Conservation (phyloP, 2,888 invertebrate genomes). For the Napeogenes inachia region DNA sequence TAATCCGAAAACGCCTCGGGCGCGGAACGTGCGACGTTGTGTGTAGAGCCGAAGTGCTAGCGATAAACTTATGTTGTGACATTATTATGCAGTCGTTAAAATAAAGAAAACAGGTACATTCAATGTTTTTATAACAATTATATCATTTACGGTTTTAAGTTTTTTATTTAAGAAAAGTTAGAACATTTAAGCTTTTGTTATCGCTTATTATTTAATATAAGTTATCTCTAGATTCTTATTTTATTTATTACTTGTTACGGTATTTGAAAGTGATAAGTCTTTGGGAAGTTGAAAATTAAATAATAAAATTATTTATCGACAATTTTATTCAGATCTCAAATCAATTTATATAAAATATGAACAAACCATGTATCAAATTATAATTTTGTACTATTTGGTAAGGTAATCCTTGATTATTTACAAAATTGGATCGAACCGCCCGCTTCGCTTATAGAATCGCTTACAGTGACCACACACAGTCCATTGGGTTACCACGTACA, state of each 20-base stretch:
- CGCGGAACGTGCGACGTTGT: conserved; percentile 45
- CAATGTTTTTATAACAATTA: background rate
- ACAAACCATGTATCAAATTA: too few relatives aligned
- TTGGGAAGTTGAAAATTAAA: too few relatives aligned
- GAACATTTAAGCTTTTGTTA: too few relatives aligned
- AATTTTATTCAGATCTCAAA: too few relatives aligned
- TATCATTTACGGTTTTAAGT: too few relatives aligned
- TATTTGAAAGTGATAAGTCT: too few relatives aligned
- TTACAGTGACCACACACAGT: conserved; percentile 32
- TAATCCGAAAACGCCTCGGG: conserved; percentile 56
- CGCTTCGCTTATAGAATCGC: conserved; percentile 37
- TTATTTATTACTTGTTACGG: too few relatives aligned
- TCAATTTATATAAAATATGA: too few relatives aligned
- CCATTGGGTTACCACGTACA: conserved; percentile 48
- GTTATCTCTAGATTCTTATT: too few relatives aligned
- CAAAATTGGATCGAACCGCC: background rate
- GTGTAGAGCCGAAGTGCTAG: conserved; percentile 35
- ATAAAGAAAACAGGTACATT: background rate
- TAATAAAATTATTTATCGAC: too few relatives aligned
- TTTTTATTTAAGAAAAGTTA: too few relatives aligned
- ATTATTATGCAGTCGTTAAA: background rate
- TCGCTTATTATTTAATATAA: too few relatives aligned
- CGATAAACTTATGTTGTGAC: conserved; percentile 26
- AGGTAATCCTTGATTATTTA: background rate
- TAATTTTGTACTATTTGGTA: background rate